These are phyloP conservation scores for Pelmatolapia mariae DNA, from an alignment of 2,113 vertebrate genomes.

Conservation along the genomic window DNA sequence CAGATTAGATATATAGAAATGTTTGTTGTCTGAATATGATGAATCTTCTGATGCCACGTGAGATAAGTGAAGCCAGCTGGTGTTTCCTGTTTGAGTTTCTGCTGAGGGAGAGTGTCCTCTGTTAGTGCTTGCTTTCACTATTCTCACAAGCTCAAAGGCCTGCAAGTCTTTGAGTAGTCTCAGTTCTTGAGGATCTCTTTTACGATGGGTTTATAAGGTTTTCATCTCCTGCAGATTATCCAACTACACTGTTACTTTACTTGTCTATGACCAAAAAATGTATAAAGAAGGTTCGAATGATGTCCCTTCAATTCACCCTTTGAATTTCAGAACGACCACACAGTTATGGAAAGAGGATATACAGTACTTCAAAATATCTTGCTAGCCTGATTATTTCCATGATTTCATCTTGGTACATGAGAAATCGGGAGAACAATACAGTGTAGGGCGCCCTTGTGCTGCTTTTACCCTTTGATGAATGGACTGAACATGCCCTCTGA, in stretches of 20 bases:
- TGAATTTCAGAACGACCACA: background rate
- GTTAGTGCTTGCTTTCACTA: background rate
- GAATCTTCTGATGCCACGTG: background rate
- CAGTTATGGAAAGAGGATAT: background rate
- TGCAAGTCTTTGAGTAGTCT: background rate
- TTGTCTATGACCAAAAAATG: background rate
- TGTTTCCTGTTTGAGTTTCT: slow-evolving; percentile 10
- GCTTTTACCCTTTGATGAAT: background rate
- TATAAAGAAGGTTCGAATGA: background rate
- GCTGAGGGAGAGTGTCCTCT: slow-evolving; percentile 11
- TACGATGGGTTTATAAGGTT: background rate
- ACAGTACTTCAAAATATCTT: background rate
- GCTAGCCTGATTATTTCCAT: background rate
- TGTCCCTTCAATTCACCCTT: background rate
- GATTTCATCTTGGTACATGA: background rate
- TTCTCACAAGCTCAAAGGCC: background rate
- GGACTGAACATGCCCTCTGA: background rate
- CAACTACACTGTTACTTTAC: background rate
- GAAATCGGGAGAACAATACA: background rate
- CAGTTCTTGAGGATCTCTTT: background rate
- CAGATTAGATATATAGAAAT: background rate
- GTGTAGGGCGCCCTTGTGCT: background rate
- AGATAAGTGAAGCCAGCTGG: slow-evolving; percentile 25
- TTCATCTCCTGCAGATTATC: background rate
- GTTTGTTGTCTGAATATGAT: background rate